Conservation (phyloP, 23 tunicate species). For the Styela plicata region DNA sequence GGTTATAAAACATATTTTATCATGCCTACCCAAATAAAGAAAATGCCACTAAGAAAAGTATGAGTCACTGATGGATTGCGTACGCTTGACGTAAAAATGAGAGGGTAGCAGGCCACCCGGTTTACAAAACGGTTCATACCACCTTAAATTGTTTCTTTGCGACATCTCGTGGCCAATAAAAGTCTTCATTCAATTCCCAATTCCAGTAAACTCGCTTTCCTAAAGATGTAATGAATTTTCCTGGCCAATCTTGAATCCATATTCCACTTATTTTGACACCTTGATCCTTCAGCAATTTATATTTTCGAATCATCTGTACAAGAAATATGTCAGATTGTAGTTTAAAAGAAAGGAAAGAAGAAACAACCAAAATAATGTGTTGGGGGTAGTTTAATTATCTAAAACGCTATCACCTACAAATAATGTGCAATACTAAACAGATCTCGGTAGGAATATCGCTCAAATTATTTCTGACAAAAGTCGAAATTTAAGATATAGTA, state of each 20-base stretch:
- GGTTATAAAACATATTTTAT: too few species aligned
- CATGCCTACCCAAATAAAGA: too few species aligned
- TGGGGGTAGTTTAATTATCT: too few species aligned
- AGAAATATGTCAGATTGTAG: neutral
- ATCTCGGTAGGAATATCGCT: too few species aligned
- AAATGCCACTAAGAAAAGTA: too few species aligned
- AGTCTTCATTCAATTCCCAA: conserved; percentile 70
- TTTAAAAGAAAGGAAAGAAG: neutral
- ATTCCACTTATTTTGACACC: conserved; percentile 79
- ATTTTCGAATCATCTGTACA: conserved; percentile 41
- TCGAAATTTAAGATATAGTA: too few species aligned
- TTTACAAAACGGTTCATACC: neutral
- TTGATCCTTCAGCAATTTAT: conserved; percentile 30
- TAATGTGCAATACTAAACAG: too few species aligned
- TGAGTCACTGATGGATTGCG: too few species aligned
- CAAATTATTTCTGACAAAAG: too few species aligned
- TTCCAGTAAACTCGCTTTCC: conserved; percentile 96
- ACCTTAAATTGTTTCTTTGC: neutral
- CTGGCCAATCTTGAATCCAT: conserved; percentile 99
- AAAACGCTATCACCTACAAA: too few species aligned
- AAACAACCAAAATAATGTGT: neutral
- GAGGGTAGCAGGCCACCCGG: too few species aligned
- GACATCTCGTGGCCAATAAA: conserved; percentile 34
- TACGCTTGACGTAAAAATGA: too few species aligned
- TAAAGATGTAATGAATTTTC: conserved; percentile 77